Conservation (phyloP, 1,140 invertebrate genomes). For the Drosophila kurseongensis region DNA sequence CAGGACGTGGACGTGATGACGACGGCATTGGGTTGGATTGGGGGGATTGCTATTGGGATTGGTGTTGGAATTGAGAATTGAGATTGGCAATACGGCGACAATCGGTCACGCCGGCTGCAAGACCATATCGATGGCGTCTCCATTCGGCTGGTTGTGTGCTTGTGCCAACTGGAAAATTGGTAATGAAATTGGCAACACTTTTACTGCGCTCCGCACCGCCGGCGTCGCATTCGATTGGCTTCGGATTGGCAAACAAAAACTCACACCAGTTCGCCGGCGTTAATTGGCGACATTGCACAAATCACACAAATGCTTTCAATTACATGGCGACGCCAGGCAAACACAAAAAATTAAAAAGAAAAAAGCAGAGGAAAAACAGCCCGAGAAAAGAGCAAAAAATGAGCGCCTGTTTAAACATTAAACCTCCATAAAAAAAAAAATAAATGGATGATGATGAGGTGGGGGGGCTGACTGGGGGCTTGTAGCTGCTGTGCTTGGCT, state of each 20-base stretch:
- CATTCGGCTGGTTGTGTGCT: slow-evolving; percentile 12
- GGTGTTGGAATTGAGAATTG: too few species aligned
- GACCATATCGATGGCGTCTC: slow-evolving; percentile 4
- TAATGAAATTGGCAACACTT: slow-evolving; percentile 79
- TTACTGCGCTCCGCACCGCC: slow-evolving; percentile 49
- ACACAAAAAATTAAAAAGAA: slow-evolving; percentile 29
- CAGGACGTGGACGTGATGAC: slow-evolving; percentile 57
- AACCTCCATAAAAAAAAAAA: slow-evolving; percentile 43
- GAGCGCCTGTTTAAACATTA: slow-evolving; percentile 72
- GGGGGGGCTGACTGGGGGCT: background rate
- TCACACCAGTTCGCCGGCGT: slow-evolving; percentile 27
- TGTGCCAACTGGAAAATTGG: slow-evolving; percentile 62
- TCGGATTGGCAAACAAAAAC: slow-evolving; percentile 40
- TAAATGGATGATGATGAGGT: slow-evolving; percentile 7
- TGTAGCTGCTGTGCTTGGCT: slow-evolving; percentile 35
- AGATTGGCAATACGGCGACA: slow-evolving; percentile 18
- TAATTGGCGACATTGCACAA: slow-evolving; percentile 80
- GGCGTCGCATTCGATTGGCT: slow-evolving; percentile 42
- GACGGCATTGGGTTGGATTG: slow-evolving; percentile 11
- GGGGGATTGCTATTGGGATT: background rate
- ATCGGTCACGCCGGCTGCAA: slow-evolving; percentile 56
- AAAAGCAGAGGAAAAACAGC: background rate
- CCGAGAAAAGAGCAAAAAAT: slow-evolving; percentile 35
- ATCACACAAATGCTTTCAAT: slow-evolving; percentile 82
- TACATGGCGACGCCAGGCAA: slow-evolving; percentile 64